Evolutionary conservation across 2,888 invertebrate genomes (phyloP).

Genomic region (Panopea generosa): DNA sequence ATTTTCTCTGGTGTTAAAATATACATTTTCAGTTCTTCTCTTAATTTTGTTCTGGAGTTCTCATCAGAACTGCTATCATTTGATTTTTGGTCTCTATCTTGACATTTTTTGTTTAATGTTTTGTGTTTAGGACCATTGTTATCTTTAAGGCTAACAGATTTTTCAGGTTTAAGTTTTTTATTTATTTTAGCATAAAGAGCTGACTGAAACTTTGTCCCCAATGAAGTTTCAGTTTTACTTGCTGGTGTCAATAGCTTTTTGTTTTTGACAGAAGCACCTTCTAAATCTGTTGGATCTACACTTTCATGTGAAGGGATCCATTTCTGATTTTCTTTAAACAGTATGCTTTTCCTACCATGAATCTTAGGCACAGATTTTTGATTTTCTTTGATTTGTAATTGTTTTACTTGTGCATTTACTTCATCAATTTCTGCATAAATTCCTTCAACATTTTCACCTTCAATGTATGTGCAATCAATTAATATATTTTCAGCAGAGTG

Average conservation of each 20-base stretch:
- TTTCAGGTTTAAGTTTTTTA: conserved; percentile 13
- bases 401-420: conserved; percentile 9
- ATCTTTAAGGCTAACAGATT: background rate
- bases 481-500: conserved; percentile 3
- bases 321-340: conserved; percentile 23
- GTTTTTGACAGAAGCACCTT: too few relatives aligned
- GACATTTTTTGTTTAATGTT: too few relatives aligned
- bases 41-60: conserved; percentile 13
- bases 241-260: too few relatives aligned
- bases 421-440: conserved; percentile 57
- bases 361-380: conserved; percentile 24
- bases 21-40: conserved; percentile 62
- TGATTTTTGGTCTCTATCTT: background rate
- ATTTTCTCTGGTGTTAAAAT: conserved; percentile 48
- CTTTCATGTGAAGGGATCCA: background rate
- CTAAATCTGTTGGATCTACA: too few relatives aligned
- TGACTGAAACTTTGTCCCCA: conserved; percentile 4
- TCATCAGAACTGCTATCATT: background rate
- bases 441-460: conserved; percentile 14
- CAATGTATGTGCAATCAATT: background rate
- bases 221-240: background rate
- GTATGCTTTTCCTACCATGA: conserved; percentile 55
- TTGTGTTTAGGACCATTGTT: too few relatives aligned
- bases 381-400: background rate
- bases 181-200: conserved; percentile 45